phyloP scores from a whole-genome alignment of 2,797 vertebrate genomes.

The Malacoraja senta region DNA sequence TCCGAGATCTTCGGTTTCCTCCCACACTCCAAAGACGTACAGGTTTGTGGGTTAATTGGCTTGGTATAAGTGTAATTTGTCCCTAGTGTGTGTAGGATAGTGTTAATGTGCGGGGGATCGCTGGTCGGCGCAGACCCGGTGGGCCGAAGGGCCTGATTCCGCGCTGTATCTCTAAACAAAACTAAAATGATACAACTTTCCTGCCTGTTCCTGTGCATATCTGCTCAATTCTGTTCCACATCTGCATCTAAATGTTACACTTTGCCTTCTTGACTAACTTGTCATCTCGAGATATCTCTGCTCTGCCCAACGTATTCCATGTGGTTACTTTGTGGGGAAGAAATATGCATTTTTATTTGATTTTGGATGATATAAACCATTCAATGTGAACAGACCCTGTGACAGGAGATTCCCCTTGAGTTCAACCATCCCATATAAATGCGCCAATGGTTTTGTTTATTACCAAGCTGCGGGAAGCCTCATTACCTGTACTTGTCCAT shows the following conservation, averaged over 20 bases:
- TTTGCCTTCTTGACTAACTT: background rate
- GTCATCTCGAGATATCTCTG: background rate
- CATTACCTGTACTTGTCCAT: background rate
- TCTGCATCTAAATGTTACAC: background rate
- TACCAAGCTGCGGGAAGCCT: background rate
- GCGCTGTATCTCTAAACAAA: too few relatives aligned
- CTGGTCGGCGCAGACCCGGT: too few relatives aligned
- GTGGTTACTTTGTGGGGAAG: conserved; percentile 2
- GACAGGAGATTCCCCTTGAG: background rate
- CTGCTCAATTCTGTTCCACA: too few relatives aligned
- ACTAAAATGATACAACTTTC: too few relatives aligned
- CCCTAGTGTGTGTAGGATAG: too few relatives aligned
- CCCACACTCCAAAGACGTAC: too few relatives aligned
- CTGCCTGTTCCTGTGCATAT: too few relatives aligned
- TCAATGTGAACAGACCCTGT: background rate
- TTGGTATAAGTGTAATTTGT: too few relatives aligned
- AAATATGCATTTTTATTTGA: conserved; percentile 19
- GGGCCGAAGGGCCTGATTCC: too few relatives aligned
- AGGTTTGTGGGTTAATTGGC: too few relatives aligned
- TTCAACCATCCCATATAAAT: background rate
- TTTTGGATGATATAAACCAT: conserved; percentile 5
- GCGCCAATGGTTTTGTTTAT: background rate
- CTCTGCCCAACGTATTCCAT: background rate
- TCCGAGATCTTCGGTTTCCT: too few relatives aligned
- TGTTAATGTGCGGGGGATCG: too few relatives aligned